phyloP scores from a whole-genome alignment of 2,797 vertebrate species.

The Gila robusta region DNA sequence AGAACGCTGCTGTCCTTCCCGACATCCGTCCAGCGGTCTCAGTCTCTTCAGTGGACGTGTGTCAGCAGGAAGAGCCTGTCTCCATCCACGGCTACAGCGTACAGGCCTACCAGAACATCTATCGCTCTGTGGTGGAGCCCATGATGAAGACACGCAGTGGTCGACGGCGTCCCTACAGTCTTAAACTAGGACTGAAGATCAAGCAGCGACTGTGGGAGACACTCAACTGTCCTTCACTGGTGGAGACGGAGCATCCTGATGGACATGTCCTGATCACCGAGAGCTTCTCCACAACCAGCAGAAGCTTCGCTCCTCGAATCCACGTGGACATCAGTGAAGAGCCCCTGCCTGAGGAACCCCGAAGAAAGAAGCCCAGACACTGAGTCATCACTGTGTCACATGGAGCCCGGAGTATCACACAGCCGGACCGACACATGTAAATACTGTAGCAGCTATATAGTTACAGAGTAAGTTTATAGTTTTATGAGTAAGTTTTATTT shows the following conservation, averaged over 20 bases:
- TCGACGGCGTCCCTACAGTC: background rate
- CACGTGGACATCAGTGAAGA: background rate
- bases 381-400: background rate
- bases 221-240: background rate
- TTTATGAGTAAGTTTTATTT: background rate
- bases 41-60: background rate
- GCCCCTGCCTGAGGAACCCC: background rate
- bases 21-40: background rate
- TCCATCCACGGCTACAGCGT: background rate
- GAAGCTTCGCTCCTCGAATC: background rate
- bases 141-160: background rate
- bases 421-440: background rate
- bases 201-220: background rate
- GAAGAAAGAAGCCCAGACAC: background rate
- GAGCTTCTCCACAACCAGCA: background rate
- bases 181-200: background rate
- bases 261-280: background rate
- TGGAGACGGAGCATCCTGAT: background rate
- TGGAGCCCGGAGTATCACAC: background rate
- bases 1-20: background rate
- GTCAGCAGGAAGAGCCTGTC: background rate
- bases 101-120: background rate
- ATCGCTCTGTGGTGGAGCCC: background rate
- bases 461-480: background rate
- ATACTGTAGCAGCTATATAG: background rate